These are phyloP conservation scores for Cylindroiulus punctatus DNA, from an alignment of 2,888 invertebrate species.

Conservation along the genomic window DNA sequence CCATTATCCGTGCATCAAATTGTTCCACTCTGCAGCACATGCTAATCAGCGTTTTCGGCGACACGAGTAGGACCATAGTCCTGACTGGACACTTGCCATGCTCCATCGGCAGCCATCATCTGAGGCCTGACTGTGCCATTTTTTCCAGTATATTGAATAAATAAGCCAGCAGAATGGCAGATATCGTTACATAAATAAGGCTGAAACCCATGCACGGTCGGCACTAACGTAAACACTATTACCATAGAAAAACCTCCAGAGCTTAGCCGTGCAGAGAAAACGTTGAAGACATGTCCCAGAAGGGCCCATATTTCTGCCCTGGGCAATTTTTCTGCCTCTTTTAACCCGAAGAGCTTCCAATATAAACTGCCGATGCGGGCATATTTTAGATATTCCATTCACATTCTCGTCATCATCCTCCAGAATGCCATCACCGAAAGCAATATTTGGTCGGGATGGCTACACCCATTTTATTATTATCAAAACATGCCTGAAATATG, in stretches of 20 bases:
- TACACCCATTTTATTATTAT: slow-evolving; percentile 18
- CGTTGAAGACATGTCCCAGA: neutral
- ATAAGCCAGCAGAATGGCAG: neutral
- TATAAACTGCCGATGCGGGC: slow-evolving; percentile 1
- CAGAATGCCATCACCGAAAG: slow-evolving; percentile 18
- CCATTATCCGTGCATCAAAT: neutral
- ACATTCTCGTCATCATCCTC: slow-evolving; percentile 18
- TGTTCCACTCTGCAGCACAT: neutral
- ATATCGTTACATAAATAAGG: neutral
- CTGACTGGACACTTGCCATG: slow-evolving; percentile 10
- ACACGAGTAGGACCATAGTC: neutral
- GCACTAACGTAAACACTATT: slow-evolving; percentile 18
- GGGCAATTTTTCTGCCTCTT: slow-evolving; percentile 18
- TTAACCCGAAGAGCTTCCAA: slow-evolving; percentile 18
- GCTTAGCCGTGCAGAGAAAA: neutral
- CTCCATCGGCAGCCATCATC: neutral
- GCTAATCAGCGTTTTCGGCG: neutral
- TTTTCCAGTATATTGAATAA: slow-evolving; percentile 10
- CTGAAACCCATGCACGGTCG: neutral
- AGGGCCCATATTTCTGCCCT: slow-evolving; percentile 18
- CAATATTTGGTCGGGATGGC: neutral
- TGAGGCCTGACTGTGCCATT: neutral
- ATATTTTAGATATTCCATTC: slow-evolving; percentile 18
- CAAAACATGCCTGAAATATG: slow-evolving; percentile 18
- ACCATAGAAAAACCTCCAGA: slow-evolving; percentile 6